Evolutionary conservation across 2,797 vertebrate species (phyloP).

Genomic region (Moxostoma hubbsi): DNA sequence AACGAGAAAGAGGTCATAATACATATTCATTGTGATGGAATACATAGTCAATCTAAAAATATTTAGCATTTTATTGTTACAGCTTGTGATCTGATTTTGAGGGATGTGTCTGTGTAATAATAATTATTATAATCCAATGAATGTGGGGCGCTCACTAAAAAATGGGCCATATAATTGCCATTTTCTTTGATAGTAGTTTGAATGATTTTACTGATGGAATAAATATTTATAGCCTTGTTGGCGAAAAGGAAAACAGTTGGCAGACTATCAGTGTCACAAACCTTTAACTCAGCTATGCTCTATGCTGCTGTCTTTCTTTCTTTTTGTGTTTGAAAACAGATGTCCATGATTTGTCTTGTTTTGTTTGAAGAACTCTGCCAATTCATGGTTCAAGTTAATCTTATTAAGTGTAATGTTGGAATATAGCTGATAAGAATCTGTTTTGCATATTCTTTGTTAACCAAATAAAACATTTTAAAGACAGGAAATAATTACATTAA

Average conservation of each 20-base stretch:
- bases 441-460: neutral
- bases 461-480: neutral
- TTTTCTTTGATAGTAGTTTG: neutral
- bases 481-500: no score
- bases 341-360: conserved; percentile 2
- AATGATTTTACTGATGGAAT: neutral
- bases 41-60: no score
- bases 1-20: no score
- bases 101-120: conserved; percentile 1
- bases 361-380: neutral
- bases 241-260: neutral
- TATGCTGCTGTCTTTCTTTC: neutral
- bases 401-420: neutral
- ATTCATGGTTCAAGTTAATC: neutral
- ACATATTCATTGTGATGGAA: no score
- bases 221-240: neutral
- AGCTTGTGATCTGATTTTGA: neutral
- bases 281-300: neutral
- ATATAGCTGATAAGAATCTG: conserved; percentile 6
- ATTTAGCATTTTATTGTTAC: no score
- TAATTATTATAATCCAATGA: conserved; percentile 22
- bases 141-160: conserved; percentile 22
- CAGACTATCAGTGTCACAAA: neutral
- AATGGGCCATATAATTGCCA: neutral
- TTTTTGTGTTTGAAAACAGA: neutral